Conservation (phyloP, 1,140 invertebrate species). For the Diprion similis region DNA sequence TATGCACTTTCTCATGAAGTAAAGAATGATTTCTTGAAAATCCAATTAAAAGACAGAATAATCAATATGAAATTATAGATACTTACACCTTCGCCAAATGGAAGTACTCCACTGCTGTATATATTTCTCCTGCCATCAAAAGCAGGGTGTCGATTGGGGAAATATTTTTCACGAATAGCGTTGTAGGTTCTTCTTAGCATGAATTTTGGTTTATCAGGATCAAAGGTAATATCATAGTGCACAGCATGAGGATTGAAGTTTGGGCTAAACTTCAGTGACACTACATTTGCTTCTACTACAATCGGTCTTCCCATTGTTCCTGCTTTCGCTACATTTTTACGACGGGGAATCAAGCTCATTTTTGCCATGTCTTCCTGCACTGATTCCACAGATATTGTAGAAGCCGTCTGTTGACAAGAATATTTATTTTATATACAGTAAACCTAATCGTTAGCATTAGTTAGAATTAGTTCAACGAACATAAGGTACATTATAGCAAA, state of each 20-base stretch:
- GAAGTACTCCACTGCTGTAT: slow-evolving; percentile 57
- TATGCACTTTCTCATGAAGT: slow-evolving; percentile 4
- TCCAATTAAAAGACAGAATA: too few relatives aligned
- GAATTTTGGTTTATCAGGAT: slow-evolving; percentile 61
- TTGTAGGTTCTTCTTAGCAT: slow-evolving; percentile 53
- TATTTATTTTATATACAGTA: too few relatives aligned
- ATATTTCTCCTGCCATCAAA: slow-evolving; percentile 78
- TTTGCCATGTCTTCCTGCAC: neutral
- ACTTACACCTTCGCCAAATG: slow-evolving; percentile 36
- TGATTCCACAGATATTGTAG: neutral
- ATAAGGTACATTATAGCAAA: too few relatives aligned
- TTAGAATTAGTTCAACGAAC: too few relatives aligned
- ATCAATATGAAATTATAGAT: slow-evolving; percentile 10
- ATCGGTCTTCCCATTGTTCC: slow-evolving; percentile 59
- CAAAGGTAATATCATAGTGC: slow-evolving; percentile 65
- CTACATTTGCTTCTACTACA: slow-evolving; percentile 65
- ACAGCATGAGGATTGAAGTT: slow-evolving; percentile 52
- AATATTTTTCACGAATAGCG: slow-evolving; percentile 40
- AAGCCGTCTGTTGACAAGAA: too few relatives aligned
- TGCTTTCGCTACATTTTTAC: slow-evolving; percentile 31
- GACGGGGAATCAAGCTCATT: slow-evolving; percentile 31
- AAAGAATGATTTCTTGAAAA: too few relatives aligned
- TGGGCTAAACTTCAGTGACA: slow-evolving; percentile 56
- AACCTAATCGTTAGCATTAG: too few relatives aligned
- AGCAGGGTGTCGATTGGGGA: slow-evolving; percentile 60